Evolutionary conservation across 2,113 vertebrate genomes (phyloP).

Genomic region (Stigmatopora nigra): DNA sequence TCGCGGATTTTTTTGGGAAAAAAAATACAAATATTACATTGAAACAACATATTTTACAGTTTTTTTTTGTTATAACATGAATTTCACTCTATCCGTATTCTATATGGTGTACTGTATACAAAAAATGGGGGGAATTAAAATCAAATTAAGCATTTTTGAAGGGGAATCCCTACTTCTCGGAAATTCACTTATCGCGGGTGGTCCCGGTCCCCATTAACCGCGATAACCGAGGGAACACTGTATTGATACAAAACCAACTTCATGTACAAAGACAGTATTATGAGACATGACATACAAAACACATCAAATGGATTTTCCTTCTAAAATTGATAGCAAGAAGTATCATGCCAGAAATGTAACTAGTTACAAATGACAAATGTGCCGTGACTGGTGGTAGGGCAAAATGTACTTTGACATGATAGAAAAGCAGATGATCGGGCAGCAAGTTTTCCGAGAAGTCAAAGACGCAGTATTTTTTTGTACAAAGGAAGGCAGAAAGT

Average conservation of each 20-base stretch:
- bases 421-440: not conserved
- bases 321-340: not conserved
- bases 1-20: too few species aligned
- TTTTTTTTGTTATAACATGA: too few species aligned
- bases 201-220: too few species aligned
- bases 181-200: too few species aligned
- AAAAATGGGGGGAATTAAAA: too few species aligned
- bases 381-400: not conserved
- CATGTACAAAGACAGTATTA: not conserved
- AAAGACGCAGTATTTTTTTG: not conserved
- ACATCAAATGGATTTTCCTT: not conserved
- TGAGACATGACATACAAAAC: not conserved
- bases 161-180: too few species aligned
- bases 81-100: too few species aligned
- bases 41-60: too few species aligned
- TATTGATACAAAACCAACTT: not conserved
- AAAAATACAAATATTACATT: too few species aligned
- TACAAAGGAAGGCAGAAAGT: not conserved
- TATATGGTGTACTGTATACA: too few species aligned
- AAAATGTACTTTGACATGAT: not conserved
- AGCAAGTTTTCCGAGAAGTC: not conserved
- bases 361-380: not conserved
- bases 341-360: not conserved
- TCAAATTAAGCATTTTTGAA: too few species aligned
- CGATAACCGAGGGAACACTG: too few species aligned